These are phyloP conservation scores for Stigmatopora argus DNA, from an alignment of 2,113 vertebrate species.

Conservation along the genomic window DNA sequence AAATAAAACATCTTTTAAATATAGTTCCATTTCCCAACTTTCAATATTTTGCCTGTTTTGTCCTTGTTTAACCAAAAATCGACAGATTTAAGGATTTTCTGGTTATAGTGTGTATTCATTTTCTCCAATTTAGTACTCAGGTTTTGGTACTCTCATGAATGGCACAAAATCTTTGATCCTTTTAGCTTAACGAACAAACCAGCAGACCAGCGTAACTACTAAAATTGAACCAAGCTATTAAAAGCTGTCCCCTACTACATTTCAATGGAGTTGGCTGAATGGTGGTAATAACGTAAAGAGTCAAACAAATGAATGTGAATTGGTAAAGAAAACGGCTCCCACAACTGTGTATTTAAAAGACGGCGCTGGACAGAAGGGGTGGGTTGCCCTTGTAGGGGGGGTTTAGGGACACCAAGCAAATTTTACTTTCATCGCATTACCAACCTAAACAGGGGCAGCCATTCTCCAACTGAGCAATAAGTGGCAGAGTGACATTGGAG, in stretches of 20 bases:
- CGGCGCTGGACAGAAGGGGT: slow-evolving; percentile 10
- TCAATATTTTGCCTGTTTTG: not conserved
- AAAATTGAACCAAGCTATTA: not conserved
- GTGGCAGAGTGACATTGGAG: slow-evolving; percentile 68
- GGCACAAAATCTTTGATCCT: not conserved
- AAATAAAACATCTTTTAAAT: too few relatives aligned
- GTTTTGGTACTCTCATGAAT: not conserved
- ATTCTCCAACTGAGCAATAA: slow-evolving; percentile 70
- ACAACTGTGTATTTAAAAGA: slow-evolving; percentile 40
- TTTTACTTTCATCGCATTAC: slow-evolving; percentile 66
- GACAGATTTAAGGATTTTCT: not conserved
- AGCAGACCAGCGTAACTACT: not conserved
- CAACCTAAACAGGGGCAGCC: slow-evolving; percentile 64
- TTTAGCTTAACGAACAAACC: not conserved
- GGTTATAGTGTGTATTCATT: not conserved
- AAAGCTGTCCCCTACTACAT: slow-evolving; percentile 6
- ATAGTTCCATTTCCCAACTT: not conserved
- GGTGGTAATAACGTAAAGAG: slow-evolving; percentile 36
- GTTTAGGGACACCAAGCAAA: slow-evolving; percentile 23
- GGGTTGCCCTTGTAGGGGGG: slow-evolving; percentile 32
- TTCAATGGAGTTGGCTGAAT: slow-evolving; percentile 27
- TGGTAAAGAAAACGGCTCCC: slow-evolving; percentile 32
- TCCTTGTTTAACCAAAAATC: not conserved
- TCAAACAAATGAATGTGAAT: slow-evolving; percentile 42
- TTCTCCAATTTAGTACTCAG: not conserved